Conservation (phyloP, 2,113 vertebrate species). For the Romanogobio albipinnatus region DNA sequence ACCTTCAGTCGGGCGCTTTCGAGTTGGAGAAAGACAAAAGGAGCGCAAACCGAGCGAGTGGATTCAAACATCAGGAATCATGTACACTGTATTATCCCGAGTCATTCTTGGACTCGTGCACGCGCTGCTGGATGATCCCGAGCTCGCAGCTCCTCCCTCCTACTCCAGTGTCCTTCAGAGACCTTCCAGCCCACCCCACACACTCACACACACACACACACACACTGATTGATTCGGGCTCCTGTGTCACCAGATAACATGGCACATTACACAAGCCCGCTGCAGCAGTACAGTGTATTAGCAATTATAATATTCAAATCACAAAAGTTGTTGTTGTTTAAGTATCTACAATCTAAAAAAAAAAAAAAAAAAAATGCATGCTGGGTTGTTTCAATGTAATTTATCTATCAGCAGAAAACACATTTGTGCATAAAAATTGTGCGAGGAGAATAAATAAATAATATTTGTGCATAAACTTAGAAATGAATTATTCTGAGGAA, state of each 20-base stretch:
- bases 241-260: not conserved
- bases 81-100: not conserved
- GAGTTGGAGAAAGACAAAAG: conserved; percentile 4
- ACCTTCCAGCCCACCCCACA: not conserved
- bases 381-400: too few relatives aligned
- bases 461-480: not conserved
- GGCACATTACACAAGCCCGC: not conserved
- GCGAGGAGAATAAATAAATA: too few relatives aligned
- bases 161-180: conserved; percentile 29
- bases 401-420: not conserved
- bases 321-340: too few relatives aligned
- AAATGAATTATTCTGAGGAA: not conserved
- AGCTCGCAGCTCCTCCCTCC: conserved; percentile 23
- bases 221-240: conserved; percentile 6
- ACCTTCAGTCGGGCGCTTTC: not conserved
- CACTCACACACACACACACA: not conserved
- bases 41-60: not conserved
- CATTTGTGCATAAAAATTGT: too few relatives aligned
- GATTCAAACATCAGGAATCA: not conserved
- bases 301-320: not conserved
- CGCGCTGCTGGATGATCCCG: conserved; percentile 9
- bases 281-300: not conserved
- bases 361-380: too few relatives aligned
- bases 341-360: too few relatives aligned
- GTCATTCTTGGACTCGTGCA: not conserved